Conservation (phyloP, 2,888 invertebrate genomes). For the Tenthredo mesomela region DNA sequence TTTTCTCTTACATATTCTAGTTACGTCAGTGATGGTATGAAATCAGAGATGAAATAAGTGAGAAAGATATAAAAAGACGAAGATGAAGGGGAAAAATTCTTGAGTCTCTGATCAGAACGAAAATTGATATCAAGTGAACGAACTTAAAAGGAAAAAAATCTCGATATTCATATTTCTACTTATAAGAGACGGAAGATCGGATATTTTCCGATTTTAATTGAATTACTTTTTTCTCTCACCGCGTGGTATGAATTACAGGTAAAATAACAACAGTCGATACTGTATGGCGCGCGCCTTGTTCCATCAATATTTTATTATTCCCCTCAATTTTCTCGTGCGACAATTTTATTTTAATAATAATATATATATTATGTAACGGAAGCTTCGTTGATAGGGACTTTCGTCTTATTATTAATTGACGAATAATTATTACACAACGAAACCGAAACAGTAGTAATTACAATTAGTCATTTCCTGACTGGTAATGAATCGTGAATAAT, state of each 20-base stretch:
- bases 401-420: neutral
- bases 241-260: neutral
- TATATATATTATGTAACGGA: neutral
- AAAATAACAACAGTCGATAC: neutral
- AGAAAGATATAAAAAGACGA: neutral
- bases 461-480: neutral
- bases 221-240: neutral
- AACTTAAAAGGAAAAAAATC: neutral
- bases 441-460: neutral
- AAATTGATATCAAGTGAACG: conserved; percentile 12
- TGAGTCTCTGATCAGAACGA: neutral
- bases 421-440: neutral
- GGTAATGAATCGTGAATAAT: neutral
- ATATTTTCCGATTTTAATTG: neutral
- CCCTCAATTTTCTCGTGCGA: neutral
- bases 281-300: neutral
- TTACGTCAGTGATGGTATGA: neutral
- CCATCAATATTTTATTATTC: neutral
- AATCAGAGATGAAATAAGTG: neutral
- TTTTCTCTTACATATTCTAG: neutral
- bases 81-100: neutral
- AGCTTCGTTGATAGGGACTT: neutral
- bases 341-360: neutral
- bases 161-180: neutral
- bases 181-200: neutral